Conservation (phyloP, 2,113 vertebrate species). For the Paramisgurnus dabryanus region DNA sequence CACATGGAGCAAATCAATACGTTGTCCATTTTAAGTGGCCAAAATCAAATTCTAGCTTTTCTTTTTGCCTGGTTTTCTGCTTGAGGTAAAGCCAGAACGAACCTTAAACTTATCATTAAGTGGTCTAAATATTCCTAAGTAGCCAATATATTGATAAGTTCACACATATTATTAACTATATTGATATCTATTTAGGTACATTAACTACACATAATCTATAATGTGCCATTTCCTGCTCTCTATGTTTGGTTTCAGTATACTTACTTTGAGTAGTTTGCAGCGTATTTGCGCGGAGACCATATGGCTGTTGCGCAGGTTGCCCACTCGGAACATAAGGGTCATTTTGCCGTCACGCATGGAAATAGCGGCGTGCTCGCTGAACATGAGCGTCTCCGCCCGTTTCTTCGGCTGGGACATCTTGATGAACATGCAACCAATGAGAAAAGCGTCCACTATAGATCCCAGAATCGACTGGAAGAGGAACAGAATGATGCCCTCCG, state of each 20-base stretch:
- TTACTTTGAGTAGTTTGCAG: slow-evolving; percentile 89
- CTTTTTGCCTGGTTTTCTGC: slow-evolving; percentile 1
- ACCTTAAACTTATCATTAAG: neutral
- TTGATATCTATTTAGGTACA: neutral
- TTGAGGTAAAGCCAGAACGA: slow-evolving; percentile 6
- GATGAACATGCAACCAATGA: slow-evolving; percentile 91
- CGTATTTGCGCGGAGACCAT: slow-evolving; percentile 90
- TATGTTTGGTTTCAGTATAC: slow-evolving; percentile 46
- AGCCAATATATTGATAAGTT: too few relatives aligned
- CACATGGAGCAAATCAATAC: neutral
- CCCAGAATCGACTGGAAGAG: slow-evolving; percentile 88
- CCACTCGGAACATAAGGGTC: slow-evolving; percentile 88
- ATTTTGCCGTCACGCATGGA: slow-evolving; percentile 88
- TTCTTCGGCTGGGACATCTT: slow-evolving; percentile 81
- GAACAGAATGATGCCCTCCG: slow-evolving; percentile 87
- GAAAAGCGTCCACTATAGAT: slow-evolving; percentile 87
- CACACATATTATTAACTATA: neutral
- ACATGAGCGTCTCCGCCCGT: slow-evolving; percentile 87
- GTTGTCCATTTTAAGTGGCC: neutral
- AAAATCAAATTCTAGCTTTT: slow-evolving; percentile 17
- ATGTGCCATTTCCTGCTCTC: neutral
- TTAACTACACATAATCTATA: neutral
- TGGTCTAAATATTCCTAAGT: too few relatives aligned
- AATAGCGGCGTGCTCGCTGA: slow-evolving; percentile 85
- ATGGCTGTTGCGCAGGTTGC: slow-evolving; percentile 89